Conservation (phyloP, 2,113 vertebrate species). For the Pampusana beccarii region DNA sequence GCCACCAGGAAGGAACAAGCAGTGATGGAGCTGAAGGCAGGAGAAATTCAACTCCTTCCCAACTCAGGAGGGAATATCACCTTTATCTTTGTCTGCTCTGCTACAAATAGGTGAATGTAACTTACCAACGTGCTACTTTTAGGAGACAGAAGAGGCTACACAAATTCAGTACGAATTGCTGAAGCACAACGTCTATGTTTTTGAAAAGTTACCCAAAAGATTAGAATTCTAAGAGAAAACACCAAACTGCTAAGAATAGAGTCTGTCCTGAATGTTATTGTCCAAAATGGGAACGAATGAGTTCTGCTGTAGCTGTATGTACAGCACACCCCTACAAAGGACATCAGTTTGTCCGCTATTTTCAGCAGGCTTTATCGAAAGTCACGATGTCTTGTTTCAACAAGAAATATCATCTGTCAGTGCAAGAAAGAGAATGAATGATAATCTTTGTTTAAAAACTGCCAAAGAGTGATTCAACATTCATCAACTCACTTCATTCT, state of each 20-base stretch:
- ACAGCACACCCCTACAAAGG: not conserved
- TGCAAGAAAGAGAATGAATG: conserved; percentile 14
- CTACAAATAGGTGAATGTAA: not conserved
- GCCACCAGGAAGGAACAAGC: not conserved
- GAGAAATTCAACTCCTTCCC: not conserved
- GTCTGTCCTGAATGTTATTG: not conserved
- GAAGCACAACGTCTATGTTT: not conserved
- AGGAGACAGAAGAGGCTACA: not conserved
- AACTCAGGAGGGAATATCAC: not conserved
- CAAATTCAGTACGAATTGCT: not conserved
- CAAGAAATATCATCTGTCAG: conserved; percentile 19
- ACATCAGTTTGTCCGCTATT: not conserved
- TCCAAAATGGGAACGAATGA: not conserved
- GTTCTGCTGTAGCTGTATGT: not conserved
- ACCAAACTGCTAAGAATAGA: not conserved
- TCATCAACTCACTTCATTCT: conserved; percentile 38
- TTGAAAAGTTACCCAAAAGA: not conserved
- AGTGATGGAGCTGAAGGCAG: not conserved
- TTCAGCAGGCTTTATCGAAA: conserved; percentile 22
- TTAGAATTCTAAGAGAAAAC: not conserved
- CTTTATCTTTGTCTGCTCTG: not conserved
- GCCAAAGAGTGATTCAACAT: conserved; percentile 5
- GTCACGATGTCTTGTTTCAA: not conserved
- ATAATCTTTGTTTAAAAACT: conserved; percentile 52
- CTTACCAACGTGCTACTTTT: not conserved